Evolutionary conservation across 2,888 invertebrate species (phyloP), one percentile per base, ranked within the genome.

Genomic region (Julus scandinavius): DNA sequence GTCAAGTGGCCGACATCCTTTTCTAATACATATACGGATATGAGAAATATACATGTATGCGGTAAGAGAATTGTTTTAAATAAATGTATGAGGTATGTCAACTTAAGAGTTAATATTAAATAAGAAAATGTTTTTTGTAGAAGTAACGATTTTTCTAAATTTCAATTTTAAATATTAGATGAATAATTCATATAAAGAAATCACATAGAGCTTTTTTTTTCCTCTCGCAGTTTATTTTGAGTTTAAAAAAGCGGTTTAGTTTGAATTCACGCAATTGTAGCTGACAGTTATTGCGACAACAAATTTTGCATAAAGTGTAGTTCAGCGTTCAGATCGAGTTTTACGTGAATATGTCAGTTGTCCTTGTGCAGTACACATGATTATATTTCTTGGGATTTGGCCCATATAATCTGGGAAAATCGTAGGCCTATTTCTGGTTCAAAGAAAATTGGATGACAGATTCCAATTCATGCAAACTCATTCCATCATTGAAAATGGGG

Each of bases 401-500:
- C 38, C 80, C 80, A 15, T 80, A 15, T 80, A 80, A 80, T 80
- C 29, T 38, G 38, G 11, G 38, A 3, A 40, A 80, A 40, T 9
- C 80, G 15, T 38, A 38, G 80, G 38, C 80, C 80, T 80, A 38
- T 80, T 80, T 80, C 80, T 80, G 29, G 38, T 80, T 80, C 80
- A 38, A 38, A 40, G 80, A 80, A 80, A 80, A 80, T 80, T 80
- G 80, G 85, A 85, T 45, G 49, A 85, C 85, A 85, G 85, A 49
- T 85, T 45, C 50, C 45, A 50, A 85, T 49, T 85, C 85, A 85
- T 85, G 85, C 85, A 85, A 85, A 45, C 50, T 45, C 85, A n/a
- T 50, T 50, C 85, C 50, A 29, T 85, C 85, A 85, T 85, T 50
- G 45, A n/a, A 85, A 49, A 50, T 49, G 85, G 50, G 45, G 85